Evolutionary conservation across 2,113 vertebrate species (phyloP).

Genomic region (Chrysochloris asiatica): DNA sequence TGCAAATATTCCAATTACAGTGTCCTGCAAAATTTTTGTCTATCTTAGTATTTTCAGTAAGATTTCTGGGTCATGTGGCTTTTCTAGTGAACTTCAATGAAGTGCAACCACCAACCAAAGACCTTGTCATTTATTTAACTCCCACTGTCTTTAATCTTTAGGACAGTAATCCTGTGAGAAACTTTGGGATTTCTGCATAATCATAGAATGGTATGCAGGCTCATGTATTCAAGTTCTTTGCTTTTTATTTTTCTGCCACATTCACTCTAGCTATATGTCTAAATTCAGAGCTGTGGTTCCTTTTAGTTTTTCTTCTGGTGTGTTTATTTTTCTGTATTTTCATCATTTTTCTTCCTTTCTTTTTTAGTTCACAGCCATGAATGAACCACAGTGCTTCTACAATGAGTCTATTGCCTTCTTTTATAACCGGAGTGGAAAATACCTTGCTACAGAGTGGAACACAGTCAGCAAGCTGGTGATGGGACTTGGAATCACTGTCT

Average conservation of each 20-base stretch:
- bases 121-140: constrained; percentile 68
- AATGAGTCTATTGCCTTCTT: constrained; percentile 99
- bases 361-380: constrained; percentile 88
- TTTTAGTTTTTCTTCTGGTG: constrained; percentile 4
- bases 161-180: constrained; percentile 59
- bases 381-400: constrained; percentile 95
- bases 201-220: constrained; percentile 59
- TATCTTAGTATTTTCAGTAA: constrained; percentile 71
- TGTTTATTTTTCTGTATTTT: constrained; percentile 2
- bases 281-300: constrained; percentile 70
- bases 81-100: constrained; percentile 68
- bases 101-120: constrained; percentile 51
- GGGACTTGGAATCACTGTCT: constrained; percentile 98
- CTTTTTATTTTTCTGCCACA: constrained; percentile 54
- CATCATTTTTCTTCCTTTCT: constrained; percentile 59
- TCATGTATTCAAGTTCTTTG: constrained; percentile 67
- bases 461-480: constrained; percentile 97
- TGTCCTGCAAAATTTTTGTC: constrained; percentile 50
- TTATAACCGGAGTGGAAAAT: constrained; percentile 96
- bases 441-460: constrained; percentile 96
- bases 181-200: constrained; percentile 59
- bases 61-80: constrained; percentile 65
- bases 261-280: constrained; percentile 39
- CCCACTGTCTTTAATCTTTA: constrained; percentile 75
- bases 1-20: constrained; percentile 48